Conservation (phyloP, 2,797 vertebrate species). For the Pempheris klunzingeri region DNA sequence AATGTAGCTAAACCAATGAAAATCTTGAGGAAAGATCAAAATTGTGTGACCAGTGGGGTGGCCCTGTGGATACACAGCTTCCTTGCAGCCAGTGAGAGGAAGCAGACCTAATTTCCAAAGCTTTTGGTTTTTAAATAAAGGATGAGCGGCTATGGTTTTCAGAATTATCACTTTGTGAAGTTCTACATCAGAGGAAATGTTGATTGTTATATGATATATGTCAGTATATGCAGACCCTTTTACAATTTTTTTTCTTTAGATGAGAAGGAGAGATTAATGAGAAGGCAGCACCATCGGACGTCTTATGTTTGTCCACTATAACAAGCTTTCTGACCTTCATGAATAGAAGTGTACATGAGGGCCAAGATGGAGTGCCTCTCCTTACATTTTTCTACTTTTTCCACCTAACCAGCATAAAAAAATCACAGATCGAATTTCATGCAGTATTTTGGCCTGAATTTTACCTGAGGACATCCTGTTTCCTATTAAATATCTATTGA, state of each 20-base stretch:
- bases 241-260: constrained; percentile 27
- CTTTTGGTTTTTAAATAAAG: constrained; percentile 40
- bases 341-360: constrained; percentile 42
- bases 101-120: constrained; percentile 26
- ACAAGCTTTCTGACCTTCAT: constrained; percentile 81
- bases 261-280: constrained; percentile 71
- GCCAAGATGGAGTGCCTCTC: constrained; percentile 45
- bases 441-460: constrained; percentile 62
- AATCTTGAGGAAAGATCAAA: constrained; percentile 15
- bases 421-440: constrained; percentile 62
- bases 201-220: constrained; percentile 26
- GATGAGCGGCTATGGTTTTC: constrained; percentile 26
- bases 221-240: constrained; percentile 32
- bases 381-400: constrained; percentile 46
- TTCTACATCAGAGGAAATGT: constrained; percentile 29
- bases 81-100: constrained; percentile 21
- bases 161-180: constrained; percentile 42
- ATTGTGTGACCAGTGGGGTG: constrained; percentile 10
- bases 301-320: constrained; percentile 72
- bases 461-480: constrained; percentile 70
- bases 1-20: constrained; percentile 28
- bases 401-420: constrained; percentile 29
- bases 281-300: constrained; percentile 35
- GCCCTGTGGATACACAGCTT: constrained; percentile 8
- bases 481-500: constrained; percentile 76